Evolutionary conservation across 2,888 invertebrate genomes (phyloP), one percentile per base, ranked within the genome.

Genomic region (Harpalus rufipes): DNA sequence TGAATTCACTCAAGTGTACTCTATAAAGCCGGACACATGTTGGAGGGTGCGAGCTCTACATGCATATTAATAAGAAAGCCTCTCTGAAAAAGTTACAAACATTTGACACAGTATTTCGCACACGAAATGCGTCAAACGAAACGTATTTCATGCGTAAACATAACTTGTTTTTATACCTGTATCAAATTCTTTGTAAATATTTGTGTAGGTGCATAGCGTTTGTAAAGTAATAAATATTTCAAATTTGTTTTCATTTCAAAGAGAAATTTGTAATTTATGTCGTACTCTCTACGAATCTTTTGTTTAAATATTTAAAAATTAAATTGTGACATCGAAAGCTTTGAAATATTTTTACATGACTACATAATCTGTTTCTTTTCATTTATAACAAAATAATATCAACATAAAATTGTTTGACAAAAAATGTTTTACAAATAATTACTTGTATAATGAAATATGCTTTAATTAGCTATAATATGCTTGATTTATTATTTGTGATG

Each of bases 1-100:
- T 68, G 68, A 68, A 68, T 68, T 32, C 68, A 68, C 32, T 39
- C 25, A 68, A 32, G 32, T 68, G 68, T 68, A 32, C 68, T 68
- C 12, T 68, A 39, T 12, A 63, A 39, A 32, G n/a, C 32, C 14
- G 68, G 68, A 68, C 68, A 68, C 32, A 68, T 68, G 68, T 68
- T 68, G 8, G n/a, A 39, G 14, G 68, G 39, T 68, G 68, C 32
- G 12, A 14, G 32, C 32, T 14, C 25, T 32, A 39, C 68, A 68
- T 68, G 68, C 68, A 63, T 63, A 63, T 63, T 63, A 63, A 63
- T 63, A 12, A 25, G 32, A 39, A 68, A 12, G 63, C 59, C 61
- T 63, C 25, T 63, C 8, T 63, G n/a, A 65, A 39, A 65, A 21
- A 32, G 32, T 16, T n/a, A 12, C 32, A 32, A 39, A 14, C 32